These are phyloP conservation scores for Dermatemys mawii DNA, from an alignment of 2,113 vertebrate genomes.

Conservation along the genomic window DNA sequence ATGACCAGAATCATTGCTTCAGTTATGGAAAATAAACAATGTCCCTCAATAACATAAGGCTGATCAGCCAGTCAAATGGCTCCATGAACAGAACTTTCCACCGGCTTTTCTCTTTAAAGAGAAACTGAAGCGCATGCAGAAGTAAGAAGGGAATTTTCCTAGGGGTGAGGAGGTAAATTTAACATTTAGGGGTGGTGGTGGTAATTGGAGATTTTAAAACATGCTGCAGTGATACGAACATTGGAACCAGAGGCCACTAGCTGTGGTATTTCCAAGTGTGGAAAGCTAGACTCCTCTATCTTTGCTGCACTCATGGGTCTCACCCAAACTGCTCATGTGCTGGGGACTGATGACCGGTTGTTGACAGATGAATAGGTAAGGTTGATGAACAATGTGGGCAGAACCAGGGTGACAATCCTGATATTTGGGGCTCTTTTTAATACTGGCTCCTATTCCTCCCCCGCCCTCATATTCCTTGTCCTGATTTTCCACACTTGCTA, in stretches of 20 bases:
- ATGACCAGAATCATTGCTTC: neutral
- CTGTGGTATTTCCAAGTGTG: neutral
- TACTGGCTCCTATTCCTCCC: no score
- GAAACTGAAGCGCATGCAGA: no score
- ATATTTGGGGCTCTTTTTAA: no score
- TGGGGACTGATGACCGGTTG: neutral
- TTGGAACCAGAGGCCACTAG: neutral
- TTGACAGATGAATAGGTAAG: neutral
- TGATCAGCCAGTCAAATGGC: neutral
- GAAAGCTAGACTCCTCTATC: neutral
- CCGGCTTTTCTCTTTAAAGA: slow-evolving; percentile 15
- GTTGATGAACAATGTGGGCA: neutral
- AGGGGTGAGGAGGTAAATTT: neutral
- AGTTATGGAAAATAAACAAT: neutral
- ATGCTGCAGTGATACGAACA: neutral
- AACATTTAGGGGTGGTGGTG: neutral
- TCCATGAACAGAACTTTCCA: neutral
- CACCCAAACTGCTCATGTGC: neutral
- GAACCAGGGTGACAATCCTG: no score
- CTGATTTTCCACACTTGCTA: no score
- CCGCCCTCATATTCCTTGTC: no score
- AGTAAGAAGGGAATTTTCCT: neutral
- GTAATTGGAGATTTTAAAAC: neutral
- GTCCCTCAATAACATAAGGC: slow-evolving; percentile 35
- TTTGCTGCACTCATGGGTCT: fast-evolving